Percentiles rank a stretch among this genome's conserved stretches.
phyloP scores from a whole-genome alignment of 1,140 invertebrate species.

The Diachasma alloeum region DNA sequence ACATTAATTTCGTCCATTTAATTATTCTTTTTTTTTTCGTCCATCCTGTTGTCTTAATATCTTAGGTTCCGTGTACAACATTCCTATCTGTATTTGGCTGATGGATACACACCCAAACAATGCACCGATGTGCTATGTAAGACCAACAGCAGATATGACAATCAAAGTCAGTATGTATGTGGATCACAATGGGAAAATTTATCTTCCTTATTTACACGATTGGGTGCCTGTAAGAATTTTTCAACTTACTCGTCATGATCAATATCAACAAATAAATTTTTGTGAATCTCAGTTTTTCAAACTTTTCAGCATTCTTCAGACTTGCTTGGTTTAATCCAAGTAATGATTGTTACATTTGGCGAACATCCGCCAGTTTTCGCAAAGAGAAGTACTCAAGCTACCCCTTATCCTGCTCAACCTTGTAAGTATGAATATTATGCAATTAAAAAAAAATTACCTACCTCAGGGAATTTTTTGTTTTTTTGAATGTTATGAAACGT shows the following conservation, averaged over 20 bases:
- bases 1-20: background rate
- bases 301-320: conserved; percentile 78
- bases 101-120: conserved; percentile 97
- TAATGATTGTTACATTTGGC: conserved; percentile 93
- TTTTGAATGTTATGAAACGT: too few species aligned
- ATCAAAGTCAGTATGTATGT: conserved; percentile 95
- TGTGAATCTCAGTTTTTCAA: conserved; percentile 52
- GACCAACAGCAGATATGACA: conserved; percentile 93
- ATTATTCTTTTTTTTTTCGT: too few species aligned
- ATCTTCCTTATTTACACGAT: conserved; percentile 95
- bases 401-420: conserved; percentile 71
- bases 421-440: conserved; percentile 49
- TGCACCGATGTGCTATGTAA: conserved; percentile 97
- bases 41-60: too few species aligned
- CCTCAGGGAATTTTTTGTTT: too few species aligned
- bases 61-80: conserved; percentile 87
- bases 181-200: conserved; percentile 95
- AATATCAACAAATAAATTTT: conserved; percentile 15
- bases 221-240: conserved; percentile 81
- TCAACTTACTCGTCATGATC: background rate
- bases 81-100: conserved; percentile 95
- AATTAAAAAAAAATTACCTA: too few species aligned
- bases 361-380: conserved; percentile 95
- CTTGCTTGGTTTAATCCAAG: conserved; percentile 85
- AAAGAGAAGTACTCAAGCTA: conserved; percentile 66